Conservation (phyloP, 1,140 invertebrate genomes). For the Caenorhabditis tropicalis region DNA sequence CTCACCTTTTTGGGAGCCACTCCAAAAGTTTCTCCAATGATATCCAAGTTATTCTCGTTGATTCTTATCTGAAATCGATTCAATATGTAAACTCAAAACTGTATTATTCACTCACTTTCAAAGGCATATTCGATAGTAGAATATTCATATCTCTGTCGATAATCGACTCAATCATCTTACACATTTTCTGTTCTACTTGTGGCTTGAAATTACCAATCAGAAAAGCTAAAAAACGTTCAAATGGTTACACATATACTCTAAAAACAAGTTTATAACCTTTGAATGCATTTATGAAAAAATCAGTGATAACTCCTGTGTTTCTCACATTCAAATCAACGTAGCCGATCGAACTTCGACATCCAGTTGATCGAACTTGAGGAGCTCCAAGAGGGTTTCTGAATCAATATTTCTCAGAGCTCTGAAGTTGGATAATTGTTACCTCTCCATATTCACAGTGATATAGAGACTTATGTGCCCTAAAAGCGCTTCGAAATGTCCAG, state of each 20-base stretch:
- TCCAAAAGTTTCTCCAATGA: constrained; percentile 69
- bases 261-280: constrained; percentile 61
- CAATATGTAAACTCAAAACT: too few relatives aligned
- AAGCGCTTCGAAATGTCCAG: constrained; percentile 67
- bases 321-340: constrained; percentile 72
- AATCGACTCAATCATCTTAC: constrained; percentile 71
- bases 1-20: constrained; percentile 54
- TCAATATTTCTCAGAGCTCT: constrained; percentile 4
- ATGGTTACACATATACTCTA: too few relatives aligned
- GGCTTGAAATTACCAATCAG: constrained; percentile 69
- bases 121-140: constrained; percentile 69
- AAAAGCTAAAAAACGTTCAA: constrained; percentile 66
- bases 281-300: constrained; percentile 72
- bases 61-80: constrained; percentile 62
- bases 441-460: constrained; percentile 69
- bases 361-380: constrained; percentile 67
- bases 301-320: constrained; percentile 71
- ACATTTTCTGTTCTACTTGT: constrained; percentile 71
- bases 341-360: constrained; percentile 66
- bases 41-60: constrained; percentile 68
- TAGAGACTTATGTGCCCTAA: constrained; percentile 67
- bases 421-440: too few relatives aligned
- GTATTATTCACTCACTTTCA: constrained; percentile 68
- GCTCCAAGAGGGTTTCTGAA: constrained; percentile 67
- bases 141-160: constrained; percentile 70